Evolutionary conservation across 2,797 vertebrate genomes (phyloP).

Genomic region (Enteromius argenteus): DNA sequence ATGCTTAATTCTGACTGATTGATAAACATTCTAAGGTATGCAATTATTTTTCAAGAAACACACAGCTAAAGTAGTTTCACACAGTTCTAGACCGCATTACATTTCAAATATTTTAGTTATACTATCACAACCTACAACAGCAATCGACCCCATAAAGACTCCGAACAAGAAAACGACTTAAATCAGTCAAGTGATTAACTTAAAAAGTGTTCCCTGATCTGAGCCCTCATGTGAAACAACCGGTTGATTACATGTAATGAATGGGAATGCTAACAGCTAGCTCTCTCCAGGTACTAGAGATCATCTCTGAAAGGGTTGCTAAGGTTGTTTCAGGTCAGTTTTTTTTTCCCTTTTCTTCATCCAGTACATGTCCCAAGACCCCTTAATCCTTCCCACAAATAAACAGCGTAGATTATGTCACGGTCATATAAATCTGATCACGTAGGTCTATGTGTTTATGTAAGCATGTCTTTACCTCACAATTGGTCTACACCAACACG

Average conservation of each 20-base stretch:
- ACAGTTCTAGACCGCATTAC: background rate
- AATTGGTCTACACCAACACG: background rate
- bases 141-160: background rate
- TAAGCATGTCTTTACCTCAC: background rate
- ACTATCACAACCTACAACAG: background rate
- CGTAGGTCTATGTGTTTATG: background rate
- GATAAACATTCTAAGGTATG: background rate
- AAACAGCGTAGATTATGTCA: background rate
- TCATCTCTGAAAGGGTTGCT: background rate
- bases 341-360: background rate
- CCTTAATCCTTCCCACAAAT: background rate
- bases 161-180: background rate
- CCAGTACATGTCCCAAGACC: background rate
- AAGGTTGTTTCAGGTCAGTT: conserved; percentile 16
- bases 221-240: background rate
- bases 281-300: background rate
- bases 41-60: background rate
- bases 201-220: background rate
- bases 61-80: background rate
- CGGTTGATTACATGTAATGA: background rate
- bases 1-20: background rate
- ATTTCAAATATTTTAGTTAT: background rate
- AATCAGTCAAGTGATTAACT: background rate
- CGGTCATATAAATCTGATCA: background rate
- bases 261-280: background rate